Evolutionary conservation across 30 jellyfish, hydroid and myxozoan species (phyloP), one percentile per base, ranked within the genome.

Genomic region (Turritopsis rubra): DNA sequence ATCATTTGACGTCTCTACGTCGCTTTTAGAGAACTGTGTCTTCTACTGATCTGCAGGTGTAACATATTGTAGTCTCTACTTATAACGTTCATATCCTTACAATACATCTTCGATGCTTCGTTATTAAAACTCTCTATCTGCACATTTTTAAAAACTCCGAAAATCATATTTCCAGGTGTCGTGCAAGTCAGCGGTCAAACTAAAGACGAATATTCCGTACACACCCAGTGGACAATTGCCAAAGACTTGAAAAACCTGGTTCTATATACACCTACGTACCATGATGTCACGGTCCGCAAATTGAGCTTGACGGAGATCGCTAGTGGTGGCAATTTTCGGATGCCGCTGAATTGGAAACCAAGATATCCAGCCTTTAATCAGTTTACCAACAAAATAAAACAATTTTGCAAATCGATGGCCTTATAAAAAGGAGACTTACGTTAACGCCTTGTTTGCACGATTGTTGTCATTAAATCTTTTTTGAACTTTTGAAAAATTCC

Each of bases 191-290:
- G 30, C 28, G 22, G 9, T 1, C 31, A 27, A 68, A 23, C 9
- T n/a, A n/a, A n/a, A n/a, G n/a, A n/a, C n/a, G 77, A 27, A n/a
- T 27, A 68, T 19, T 9, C 28, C 16, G 77, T n/a, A n/a, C 19
- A 68, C 65, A 74, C 82, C 18, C 54, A 74, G 65, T 74, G 82
- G 82, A 17, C 65, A 13, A 52, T 74, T 29, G 60, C 24, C 65
- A 74, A 74, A 74, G 82, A 74, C 24, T 29, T 74, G 24, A 24
- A 74, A 52, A 74, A 74, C 65, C 54, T 21, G 5, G 21, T 0
- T 52, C 16, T 74, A 7, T 74, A 74, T 30, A 24, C 24, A 29
- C 77, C 23, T 7, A n/a, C 28, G 9, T 68, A 68, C 77, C 23
- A 68, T 27, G 77, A 68, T 22, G 9, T 68, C 16, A 7, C 77